Conservation (phyloP, 2,888 invertebrate species). For the Oligia strigilis region DNA sequence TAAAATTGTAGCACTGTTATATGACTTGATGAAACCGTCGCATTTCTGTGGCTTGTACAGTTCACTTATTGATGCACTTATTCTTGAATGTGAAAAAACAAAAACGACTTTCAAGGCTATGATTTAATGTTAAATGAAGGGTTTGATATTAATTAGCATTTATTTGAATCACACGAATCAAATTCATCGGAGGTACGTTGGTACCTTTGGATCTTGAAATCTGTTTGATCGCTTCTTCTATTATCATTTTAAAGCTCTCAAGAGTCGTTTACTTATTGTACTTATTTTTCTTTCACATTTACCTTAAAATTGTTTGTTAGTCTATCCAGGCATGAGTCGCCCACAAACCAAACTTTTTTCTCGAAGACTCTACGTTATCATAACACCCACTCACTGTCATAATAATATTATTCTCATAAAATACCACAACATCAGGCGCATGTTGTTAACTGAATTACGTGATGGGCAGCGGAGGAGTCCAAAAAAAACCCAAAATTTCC, state of each 20-base stretch:
- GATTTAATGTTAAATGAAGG: too few species aligned
- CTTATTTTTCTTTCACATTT: not conserved
- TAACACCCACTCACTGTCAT: slow-evolving; percentile 25
- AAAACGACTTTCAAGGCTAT: not conserved
- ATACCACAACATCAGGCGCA: slow-evolving; percentile 34
- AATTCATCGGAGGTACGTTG: too few species aligned
- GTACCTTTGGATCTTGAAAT: not conserved
- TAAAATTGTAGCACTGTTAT: not conserved
- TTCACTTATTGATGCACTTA: not conserved
- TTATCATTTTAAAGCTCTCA: not conserved
- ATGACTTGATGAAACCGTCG: not conserved
- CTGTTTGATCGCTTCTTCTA: not conserved
- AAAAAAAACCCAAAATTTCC: too few species aligned
- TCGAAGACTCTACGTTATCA: slow-evolving; percentile 30
- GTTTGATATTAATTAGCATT: not conserved
- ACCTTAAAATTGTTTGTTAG: not conserved
- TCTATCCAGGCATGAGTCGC: too few species aligned
- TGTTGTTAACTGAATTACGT: too few species aligned
- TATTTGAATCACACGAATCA: not conserved
- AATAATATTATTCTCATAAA: slow-evolving; percentile 43
- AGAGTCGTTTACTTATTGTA: not conserved
- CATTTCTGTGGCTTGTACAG: too few species aligned
- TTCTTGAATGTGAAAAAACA: not conserved
- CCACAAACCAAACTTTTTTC: not conserved
- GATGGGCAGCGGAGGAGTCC: too few species aligned